Evolutionary conservation across 1,140 invertebrate genomes (phyloP).

Genomic region (Rhyacophila brunnea): DNA sequence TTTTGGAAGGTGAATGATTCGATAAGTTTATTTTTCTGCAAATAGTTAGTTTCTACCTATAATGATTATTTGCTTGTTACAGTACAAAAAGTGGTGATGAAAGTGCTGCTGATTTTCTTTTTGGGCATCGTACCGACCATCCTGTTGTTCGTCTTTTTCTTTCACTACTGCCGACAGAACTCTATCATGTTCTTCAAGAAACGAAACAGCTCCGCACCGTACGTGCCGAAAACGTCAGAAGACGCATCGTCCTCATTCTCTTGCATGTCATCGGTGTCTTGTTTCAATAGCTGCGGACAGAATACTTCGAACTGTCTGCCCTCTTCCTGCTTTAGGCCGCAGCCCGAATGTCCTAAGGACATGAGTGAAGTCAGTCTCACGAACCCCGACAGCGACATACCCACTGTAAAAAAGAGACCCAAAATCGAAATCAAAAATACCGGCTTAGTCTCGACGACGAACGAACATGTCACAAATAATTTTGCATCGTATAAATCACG

Average conservation of each 20-base stretch:
- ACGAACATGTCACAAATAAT: constrained; percentile 43
- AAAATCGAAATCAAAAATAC: constrained; percentile 65
- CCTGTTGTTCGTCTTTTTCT: constrained; percentile 62
- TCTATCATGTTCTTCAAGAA: constrained; percentile 66
- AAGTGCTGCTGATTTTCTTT: constrained; percentile 79
- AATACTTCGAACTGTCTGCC: too few relatives aligned
- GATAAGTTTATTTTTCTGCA: too few relatives aligned
- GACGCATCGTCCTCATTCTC: neutral
- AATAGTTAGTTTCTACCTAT: too few relatives aligned
- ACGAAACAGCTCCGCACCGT: constrained; percentile 62
- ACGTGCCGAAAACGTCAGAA: constrained; percentile 57
- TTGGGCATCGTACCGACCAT: constrained; percentile 75
- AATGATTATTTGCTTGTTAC: too few relatives aligned
- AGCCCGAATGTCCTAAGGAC: too few relatives aligned
- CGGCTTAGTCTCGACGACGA: constrained; percentile 70
- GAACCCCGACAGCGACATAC: constrained; percentile 2
- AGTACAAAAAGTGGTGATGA: constrained; percentile 72
- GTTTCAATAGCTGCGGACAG: too few relatives aligned
- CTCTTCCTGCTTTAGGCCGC: too few relatives aligned
- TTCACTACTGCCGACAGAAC: constrained; percentile 73
- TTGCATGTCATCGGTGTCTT: neutral
- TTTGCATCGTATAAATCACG: constrained; percentile 29
- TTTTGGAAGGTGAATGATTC: too few relatives aligned
- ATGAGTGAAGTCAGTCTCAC: constrained; percentile 6
- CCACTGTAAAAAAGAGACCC: constrained; percentile 21